Evolutionary conservation across 2,888 invertebrate genomes (phyloP).

Genomic region (Brenthis daphne): DNA sequence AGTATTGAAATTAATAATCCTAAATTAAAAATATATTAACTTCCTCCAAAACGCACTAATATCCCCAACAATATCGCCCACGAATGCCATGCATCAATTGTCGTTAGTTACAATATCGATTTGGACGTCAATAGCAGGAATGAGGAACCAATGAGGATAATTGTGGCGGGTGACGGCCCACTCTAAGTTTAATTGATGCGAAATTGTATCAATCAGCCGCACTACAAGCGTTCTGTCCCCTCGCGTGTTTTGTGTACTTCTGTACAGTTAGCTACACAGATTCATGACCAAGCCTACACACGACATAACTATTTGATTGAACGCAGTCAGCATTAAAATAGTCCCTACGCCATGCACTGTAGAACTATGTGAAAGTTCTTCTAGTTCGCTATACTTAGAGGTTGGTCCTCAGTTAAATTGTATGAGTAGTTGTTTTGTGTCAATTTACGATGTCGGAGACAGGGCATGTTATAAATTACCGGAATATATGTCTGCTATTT

Average conservation of each 20-base stretch:
- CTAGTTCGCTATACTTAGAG: neutral
- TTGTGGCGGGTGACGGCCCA: conserved; percentile 62
- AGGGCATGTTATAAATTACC: neutral
- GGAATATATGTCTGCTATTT: too few relatives aligned
- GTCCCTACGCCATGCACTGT: neutral
- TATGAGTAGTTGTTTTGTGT: neutral
- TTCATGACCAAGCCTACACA: neutral
- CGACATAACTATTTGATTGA: neutral
- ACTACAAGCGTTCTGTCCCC: conserved; percentile 44
- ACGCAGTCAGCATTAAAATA: neutral
- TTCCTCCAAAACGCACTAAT: neutral
- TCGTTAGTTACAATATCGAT: conserved; percentile 44
- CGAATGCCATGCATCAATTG: conserved; percentile 39
- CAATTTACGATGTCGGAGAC: neutral
- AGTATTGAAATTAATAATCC: neutral
- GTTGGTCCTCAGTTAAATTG: neutral
- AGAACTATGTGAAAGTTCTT: neutral
- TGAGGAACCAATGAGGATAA: conserved; percentile 76
- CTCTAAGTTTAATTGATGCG: conserved; percentile 70
- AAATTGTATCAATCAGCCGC: conserved; percentile 76
- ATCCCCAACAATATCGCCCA: conserved; percentile 23
- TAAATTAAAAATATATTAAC: neutral
- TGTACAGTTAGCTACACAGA: conserved; percentile 11
- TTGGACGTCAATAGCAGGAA: conserved; percentile 54
- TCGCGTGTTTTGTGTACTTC: conserved; percentile 43